Evolutionary conservation across 2,888 invertebrate species (phyloP).

Genomic region (Caenorhabditis japonica): DNA sequence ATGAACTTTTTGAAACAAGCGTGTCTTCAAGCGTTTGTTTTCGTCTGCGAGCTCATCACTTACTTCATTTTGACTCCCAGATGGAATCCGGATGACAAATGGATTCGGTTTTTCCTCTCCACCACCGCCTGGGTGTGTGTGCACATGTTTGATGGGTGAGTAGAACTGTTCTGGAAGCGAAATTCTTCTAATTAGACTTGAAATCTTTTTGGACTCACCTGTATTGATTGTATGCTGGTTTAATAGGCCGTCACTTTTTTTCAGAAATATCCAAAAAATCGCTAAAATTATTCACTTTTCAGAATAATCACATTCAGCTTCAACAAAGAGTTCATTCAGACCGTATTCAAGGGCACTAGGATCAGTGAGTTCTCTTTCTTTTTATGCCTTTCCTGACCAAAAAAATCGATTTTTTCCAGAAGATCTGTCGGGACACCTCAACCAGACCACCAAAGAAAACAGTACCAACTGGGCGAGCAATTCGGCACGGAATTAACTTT

Average conservation of each 20-base stretch:
- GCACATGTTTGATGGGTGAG: conserved; percentile 56
- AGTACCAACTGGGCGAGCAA: background rate
- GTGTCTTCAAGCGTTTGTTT: conserved; percentile 55
- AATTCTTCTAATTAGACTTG: too few relatives aligned
- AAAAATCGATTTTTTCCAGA: conserved; percentile 5
- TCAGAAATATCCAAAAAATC: too few relatives aligned
- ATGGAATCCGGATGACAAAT: conserved; percentile 33
- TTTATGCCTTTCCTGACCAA: background rate
- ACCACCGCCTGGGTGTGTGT: conserved; percentile 59
- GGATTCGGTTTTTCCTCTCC: conserved; percentile 52
- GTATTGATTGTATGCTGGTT: too few relatives aligned
- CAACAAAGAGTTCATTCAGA: conserved; percentile 42
- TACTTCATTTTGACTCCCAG: conserved; percentile 54
- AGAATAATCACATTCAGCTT: conserved; percentile 46
- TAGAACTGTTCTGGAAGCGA: too few relatives aligned
- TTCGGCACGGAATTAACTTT: too few relatives aligned
- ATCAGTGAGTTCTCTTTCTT: conserved; percentile 20
- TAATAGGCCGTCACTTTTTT: background rate
- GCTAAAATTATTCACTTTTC: too few relatives aligned
- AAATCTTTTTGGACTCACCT: too few relatives aligned
- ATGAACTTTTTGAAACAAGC: conserved; percentile 61
- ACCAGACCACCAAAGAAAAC: background rate
- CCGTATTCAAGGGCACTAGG: conserved; percentile 25
- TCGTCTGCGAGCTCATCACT: conserved; percentile 57
- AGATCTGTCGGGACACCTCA: conserved; percentile 6